Evolutionary conservation across 2,113 vertebrate species (phyloP).

Genomic region (Phocoena phocoena): DNA sequence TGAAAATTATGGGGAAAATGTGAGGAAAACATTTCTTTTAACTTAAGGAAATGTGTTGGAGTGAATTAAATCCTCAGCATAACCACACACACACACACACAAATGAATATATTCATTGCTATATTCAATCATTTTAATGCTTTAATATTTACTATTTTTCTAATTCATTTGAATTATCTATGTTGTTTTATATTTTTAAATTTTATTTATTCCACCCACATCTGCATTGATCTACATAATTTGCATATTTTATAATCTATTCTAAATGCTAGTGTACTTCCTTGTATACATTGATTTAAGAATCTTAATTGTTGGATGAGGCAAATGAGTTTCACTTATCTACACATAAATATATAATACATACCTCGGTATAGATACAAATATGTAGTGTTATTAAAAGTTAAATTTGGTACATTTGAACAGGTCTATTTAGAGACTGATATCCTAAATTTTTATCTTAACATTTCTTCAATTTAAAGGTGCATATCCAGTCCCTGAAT

Average conservation of each 20-base stretch:
- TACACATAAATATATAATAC: not conserved
- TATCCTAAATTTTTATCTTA: not conserved
- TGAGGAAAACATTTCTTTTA: slow-evolving; percentile 42
- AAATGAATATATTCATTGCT: not conserved
- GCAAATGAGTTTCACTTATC: not conserved
- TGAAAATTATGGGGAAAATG: slow-evolving; percentile 56
- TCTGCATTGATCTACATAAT: not conserved
- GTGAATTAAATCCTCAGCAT: slow-evolving; percentile 31
- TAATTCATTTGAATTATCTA: slow-evolving; percentile 41
- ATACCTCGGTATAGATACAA: not conserved
- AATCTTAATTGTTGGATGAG: not conserved
- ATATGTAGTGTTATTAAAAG: not conserved
- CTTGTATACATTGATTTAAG: not conserved
- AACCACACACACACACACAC: not conserved
- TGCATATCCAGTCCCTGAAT: not conserved
- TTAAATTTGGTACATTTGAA: not conserved
- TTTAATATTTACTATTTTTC: not conserved
- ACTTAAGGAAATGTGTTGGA: not conserved
- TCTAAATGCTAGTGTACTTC: not conserved
- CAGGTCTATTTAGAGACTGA: not conserved
- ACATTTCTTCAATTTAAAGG: not conserved
- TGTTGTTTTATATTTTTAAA: not conserved
- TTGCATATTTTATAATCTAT: not conserved
- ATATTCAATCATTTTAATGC: slow-evolving; percentile 36
- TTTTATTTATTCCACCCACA: not conserved